Base-by-base conservation (phyloP, 1,140 invertebrate species). In the Atopsyche davidsoni region DNA sequence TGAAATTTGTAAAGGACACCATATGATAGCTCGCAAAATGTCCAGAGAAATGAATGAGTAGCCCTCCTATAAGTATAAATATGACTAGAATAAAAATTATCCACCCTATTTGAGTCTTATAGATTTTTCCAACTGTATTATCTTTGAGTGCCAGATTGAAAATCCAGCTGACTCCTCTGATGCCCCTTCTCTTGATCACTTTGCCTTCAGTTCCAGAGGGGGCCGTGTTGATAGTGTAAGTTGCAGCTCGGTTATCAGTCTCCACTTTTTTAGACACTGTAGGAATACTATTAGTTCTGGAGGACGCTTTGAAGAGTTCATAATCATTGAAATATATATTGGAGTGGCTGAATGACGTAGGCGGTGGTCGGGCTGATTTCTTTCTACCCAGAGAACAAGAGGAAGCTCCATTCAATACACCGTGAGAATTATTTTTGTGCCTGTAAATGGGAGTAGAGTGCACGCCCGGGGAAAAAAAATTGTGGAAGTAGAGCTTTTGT, bases 231-330 rank as follows among this genome's bases (percentile, higher is more conserved):
- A 34, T 28, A 17, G 14, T 43, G 13, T 13, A 43, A 17, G 24
- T 32, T 4, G 16, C 36, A 2, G 35, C 31, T n/a, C 25, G 19
- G 25, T 55, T 52, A 18, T 58, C 48, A n/a, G 56, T 57, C 57
- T 73, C 72, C 9, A 73, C 60, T 57, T 70, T 66, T 52, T 62
- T 64, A 22, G 70, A 73, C 63, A 75, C 69, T 22, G 66, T 68
- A 41, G 70, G 68, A 61, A 75, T 67, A 50, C 60, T 62, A 49
- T 48, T 48, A 35, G 59, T 59, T 35, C 41, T 59, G 1, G 19
- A 44, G 16, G 23, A 47, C 16, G 19, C 2, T 41, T 50, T 53
- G 21, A 50, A 53, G 9, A 50, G 35, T 28, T 57, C 55, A 25
- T 49, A 57, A 7, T 57, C 55, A 35, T 57, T 48, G 6, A 43